Evolutionary conservation across 2,113 vertebrate genomes (phyloP), one percentile per base, ranked within the genome.

Genomic region (Narcine bancroftii): DNA sequence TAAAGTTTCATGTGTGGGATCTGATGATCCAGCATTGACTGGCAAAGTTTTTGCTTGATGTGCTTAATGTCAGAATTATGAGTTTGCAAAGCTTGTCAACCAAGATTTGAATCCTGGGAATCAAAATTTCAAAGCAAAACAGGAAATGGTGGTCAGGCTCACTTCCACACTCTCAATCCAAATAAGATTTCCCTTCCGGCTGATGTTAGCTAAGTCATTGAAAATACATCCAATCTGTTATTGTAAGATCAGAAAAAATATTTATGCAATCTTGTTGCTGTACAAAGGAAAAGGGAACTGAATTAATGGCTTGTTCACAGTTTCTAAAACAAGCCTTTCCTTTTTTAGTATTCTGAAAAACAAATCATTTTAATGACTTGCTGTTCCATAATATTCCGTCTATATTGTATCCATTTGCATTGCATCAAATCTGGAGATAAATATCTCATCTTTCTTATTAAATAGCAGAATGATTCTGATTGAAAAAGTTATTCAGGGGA

Each of bases 161-260:
- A 87, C 53, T 60, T 87, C 81, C 81, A 87, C 53, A 87, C 17
- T 36, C 50, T 87, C 81, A 85, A 60, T 15, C 29, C 81, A 60
- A 85, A 85, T 24, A 60, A 1, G 33, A 60, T 87, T 87, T 87
- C 81, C 81, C 53, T 60, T 87, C 33, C 53, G 33, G 53, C 81
- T 87, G 53, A 63, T 39, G 72, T 39, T 75, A 39, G 72, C 72
- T n/a, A 75, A 75, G 19, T 19, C 81, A 87, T 87, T 87, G 60
- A 87, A 50, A 60, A 87, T 13, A 60, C 81, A 87, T 60, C 17
- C 56, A 87, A 87, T 60, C 13, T 87, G 81, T 87, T 87, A 63
- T 87, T 87, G 53, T 60, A 87, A 87, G 81, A 63, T 36, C 53
- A 87, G 81, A 87, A 87, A n/a, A 85, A 87, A 87, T 60, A 87